A percentile compares a stretch with the other conserved stretches of the same genome.
Evolutionary conservation across 2,888 invertebrate species (phyloP).

Genomic region (Drosophila falleni): DNA sequence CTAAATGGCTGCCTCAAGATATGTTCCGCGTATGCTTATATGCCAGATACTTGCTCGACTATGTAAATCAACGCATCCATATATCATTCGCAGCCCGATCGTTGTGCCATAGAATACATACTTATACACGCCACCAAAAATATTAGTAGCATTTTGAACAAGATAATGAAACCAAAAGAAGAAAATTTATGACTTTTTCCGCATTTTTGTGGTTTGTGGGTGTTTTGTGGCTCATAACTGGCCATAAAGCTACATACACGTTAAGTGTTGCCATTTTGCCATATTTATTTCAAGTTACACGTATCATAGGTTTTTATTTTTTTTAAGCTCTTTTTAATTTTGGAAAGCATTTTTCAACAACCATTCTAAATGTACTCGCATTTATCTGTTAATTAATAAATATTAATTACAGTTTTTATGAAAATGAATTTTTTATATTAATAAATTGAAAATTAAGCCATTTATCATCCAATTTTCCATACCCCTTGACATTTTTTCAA

Average conservation of each 20-base stretch:
- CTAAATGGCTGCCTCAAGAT: constrained; percentile 77
- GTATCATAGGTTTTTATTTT: not conserved
- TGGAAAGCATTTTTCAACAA: too few relatives aligned
- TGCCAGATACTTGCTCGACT: constrained; percentile 45
- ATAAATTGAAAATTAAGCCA: too few relatives aligned
- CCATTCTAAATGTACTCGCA: too few relatives aligned
- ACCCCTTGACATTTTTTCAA: too few relatives aligned
- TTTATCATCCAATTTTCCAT: too few relatives aligned
- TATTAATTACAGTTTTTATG: too few relatives aligned
- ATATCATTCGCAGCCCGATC: constrained; percentile 73
- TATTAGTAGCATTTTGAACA: constrained; percentile 53
- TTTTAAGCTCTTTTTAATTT: too few relatives aligned
- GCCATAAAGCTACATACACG: not conserved
- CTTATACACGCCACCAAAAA: constrained; percentile 50
- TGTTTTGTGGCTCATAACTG: not conserved
- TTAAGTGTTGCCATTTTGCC: constrained; percentile 1
- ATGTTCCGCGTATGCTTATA: constrained; percentile 68
- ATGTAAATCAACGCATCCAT: constrained; percentile 65
- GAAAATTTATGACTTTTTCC: constrained; percentile 20
- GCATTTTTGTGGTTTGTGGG: constrained; percentile 1
- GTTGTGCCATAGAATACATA: not conserved
- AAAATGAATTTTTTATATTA: too few relatives aligned
- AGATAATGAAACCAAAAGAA: constrained; percentile 16
- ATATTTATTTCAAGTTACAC: not conserved
- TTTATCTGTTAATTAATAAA: too few relatives aligned